Conservation (phyloP, 2,113 vertebrate genomes). For the Micronisus gabar region DNA sequence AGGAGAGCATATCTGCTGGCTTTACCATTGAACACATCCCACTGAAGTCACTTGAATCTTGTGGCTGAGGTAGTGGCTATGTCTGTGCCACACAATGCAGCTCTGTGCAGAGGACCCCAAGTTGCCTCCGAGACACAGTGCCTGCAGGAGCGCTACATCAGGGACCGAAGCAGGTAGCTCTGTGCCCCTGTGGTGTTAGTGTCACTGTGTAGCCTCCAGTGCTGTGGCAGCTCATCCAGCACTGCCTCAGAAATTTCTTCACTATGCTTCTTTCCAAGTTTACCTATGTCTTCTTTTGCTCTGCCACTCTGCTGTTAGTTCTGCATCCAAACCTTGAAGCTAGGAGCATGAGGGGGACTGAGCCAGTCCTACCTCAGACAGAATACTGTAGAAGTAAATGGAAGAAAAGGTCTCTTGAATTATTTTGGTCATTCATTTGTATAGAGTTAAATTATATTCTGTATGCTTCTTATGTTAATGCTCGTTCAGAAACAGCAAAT, state of each 20-base stretch:
- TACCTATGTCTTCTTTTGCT: fast-evolving
- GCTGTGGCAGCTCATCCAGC: neutral
- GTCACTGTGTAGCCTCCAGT: fast-evolving
- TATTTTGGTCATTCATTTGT: neutral
- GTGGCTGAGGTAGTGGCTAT: neutral
- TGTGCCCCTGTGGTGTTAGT: neutral
- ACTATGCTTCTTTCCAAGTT: neutral
- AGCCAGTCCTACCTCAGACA: neutral
- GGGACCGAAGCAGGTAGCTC: neutral
- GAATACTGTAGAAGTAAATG: neutral
- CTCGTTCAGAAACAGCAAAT: neutral
- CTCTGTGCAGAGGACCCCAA: neutral
- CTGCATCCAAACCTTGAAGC: neutral
- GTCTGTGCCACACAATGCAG: neutral
- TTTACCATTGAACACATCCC: neutral
- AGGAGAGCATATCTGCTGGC: neutral
- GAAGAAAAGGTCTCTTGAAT: neutral
- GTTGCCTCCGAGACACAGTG: neutral
- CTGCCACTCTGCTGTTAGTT: neutral
- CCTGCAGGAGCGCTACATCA: neutral
- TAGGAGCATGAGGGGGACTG: neutral
- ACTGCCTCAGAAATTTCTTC: neutral
- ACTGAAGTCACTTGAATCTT: neutral
- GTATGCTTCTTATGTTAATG: neutral
- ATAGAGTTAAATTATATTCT: neutral